phyloP scores from a whole-genome alignment of 2,888 invertebrate species.

The Phoenoteleia sp. region DNA sequence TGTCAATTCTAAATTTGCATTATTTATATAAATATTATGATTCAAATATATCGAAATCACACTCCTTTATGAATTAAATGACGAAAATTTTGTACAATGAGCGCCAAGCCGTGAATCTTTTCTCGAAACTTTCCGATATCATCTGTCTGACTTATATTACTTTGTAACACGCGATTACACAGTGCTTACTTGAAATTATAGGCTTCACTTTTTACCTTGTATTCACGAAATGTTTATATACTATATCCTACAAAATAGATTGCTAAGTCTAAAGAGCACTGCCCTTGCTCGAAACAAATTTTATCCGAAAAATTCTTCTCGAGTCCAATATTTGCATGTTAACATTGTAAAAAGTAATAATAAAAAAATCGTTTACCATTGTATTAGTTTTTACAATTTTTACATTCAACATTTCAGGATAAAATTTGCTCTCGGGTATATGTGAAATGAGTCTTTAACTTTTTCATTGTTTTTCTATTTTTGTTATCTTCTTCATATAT shows the following conservation, averaged over 20 bases:
- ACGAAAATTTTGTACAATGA: slow-evolving; percentile 44
- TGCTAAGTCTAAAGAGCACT: slow-evolving; percentile 76
- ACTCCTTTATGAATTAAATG: not conserved
- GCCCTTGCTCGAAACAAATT: slow-evolving; percentile 72
- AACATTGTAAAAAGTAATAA: slow-evolving; percentile 10
- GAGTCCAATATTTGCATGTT: not conserved
- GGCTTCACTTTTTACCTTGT: slow-evolving; percentile 78
- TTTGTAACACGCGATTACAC: slow-evolving; percentile 82
- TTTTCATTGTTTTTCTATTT: slow-evolving; percentile 17
- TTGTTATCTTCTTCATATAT: not conserved
- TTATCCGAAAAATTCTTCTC: slow-evolving; percentile 31
- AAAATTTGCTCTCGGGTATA: slow-evolving; percentile 34
- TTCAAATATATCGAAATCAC: not conserved
- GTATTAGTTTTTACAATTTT: slow-evolving; percentile 6
- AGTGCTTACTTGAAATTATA: slow-evolving; percentile 82
- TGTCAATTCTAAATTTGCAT: not conserved
- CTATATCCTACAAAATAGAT: slow-evolving; percentile 81
- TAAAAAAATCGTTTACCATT: not conserved
- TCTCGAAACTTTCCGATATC: slow-evolving; percentile 54
- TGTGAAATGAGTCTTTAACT: slow-evolving; percentile 45
- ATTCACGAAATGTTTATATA: slow-evolving; percentile 75
- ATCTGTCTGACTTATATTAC: slow-evolving; percentile 71
- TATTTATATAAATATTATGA: slow-evolving; percentile 30
- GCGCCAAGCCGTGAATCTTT: slow-evolving; percentile 56
- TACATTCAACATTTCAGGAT: slow-evolving; percentile 3